Percentiles rank a stretch among this genome's conserved stretches.
phyloP scores from a whole-genome alignment of 2,888 invertebrate species.

The Dynastes grantii region DNA sequence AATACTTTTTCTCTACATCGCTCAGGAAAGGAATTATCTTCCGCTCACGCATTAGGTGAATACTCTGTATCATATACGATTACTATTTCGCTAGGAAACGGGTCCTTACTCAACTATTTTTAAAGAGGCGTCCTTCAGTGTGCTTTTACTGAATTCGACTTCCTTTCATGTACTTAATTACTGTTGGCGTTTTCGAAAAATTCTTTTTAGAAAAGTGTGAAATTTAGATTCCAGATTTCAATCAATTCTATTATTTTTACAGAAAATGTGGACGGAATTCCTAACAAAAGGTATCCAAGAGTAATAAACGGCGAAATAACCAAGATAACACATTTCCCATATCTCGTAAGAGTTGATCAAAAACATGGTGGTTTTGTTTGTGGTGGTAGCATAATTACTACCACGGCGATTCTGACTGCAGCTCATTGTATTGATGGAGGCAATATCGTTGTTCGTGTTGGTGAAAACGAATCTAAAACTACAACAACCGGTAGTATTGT shows the following conservation, averaged over 20 bases:
- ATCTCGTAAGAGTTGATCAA: not conserved
- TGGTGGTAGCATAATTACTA: conserved; percentile 31
- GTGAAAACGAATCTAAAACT: not conserved
- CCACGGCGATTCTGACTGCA: conserved; percentile 34
- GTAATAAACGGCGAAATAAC: conserved; percentile 33
- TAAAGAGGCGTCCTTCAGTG: too few relatives aligned
- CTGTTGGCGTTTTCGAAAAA: too few relatives aligned
- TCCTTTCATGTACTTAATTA: too few relatives aligned
- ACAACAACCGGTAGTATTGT: not conserved
- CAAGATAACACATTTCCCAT: conserved; percentile 8
- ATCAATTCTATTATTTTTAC: not conserved
- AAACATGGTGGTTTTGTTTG: conserved; percentile 9
- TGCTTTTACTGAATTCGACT: too few relatives aligned
- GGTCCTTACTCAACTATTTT: too few relatives aligned
- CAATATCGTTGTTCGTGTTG: not conserved
- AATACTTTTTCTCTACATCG: too few relatives aligned
- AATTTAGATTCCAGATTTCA: too few relatives aligned
- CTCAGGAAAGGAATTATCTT: too few relatives aligned
- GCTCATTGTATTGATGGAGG: conserved; percentile 27
- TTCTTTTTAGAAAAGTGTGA: too few relatives aligned
- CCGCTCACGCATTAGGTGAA: too few relatives aligned
- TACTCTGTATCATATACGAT: too few relatives aligned
- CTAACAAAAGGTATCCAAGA: not conserved
- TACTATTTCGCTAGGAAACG: too few relatives aligned
- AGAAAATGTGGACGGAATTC: not conserved